Evolutionary conservation across 2,113 vertebrate genomes (phyloP), one percentile per base, ranked within the genome.

Genomic region (Paramisgurnus dabryanus): DNA sequence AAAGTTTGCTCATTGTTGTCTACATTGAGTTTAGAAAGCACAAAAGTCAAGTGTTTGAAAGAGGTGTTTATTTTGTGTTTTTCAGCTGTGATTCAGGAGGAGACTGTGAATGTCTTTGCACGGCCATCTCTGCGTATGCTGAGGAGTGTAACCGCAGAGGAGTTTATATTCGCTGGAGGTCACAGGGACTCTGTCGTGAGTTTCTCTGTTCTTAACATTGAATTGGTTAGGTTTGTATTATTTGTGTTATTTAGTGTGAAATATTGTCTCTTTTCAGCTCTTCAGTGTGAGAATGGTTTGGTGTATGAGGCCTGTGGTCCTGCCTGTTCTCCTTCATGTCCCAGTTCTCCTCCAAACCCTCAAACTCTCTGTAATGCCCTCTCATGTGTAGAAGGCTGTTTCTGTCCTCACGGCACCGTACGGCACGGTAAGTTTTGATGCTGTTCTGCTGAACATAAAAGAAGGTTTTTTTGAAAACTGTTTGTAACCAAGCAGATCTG

Each of bases 101-200:
- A 0, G 95, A 98, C 91, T 98, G 96, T 40, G 96, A 96, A 86
- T 97, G 96, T 85, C 92, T 98, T 50, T 98, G 97, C 83, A 96
- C 94, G 0, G 96, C 95, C 81, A 89, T 97, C 0, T 95, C 96
- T 34, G 79, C 94, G 45, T 98, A 96, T 0, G 93, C 94, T 0
- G 93, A 97, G 10, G 94, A 96, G 84, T 97, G 96, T 47, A 91
- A 93, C 88, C 89, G 86, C 3, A 87, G 80, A 0, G 93, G 95
- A 2, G 34, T 93, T 3, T 93, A 91, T 2, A 58, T 96, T 55
- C 94, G 88, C 85, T 98, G 96, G 96, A 86, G 95, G 81, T 95
- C 95, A 75, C 96, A 97, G 90, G 95, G 95, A 6, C 94, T 98
- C 63, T 98, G 96, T 79, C 95, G 95, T 97, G 93, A 4, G 92